These are phyloP conservation scores for Malurus splendens DNA, from an alignment of 2,797 vertebrate species.

Conservation along the genomic window DNA sequence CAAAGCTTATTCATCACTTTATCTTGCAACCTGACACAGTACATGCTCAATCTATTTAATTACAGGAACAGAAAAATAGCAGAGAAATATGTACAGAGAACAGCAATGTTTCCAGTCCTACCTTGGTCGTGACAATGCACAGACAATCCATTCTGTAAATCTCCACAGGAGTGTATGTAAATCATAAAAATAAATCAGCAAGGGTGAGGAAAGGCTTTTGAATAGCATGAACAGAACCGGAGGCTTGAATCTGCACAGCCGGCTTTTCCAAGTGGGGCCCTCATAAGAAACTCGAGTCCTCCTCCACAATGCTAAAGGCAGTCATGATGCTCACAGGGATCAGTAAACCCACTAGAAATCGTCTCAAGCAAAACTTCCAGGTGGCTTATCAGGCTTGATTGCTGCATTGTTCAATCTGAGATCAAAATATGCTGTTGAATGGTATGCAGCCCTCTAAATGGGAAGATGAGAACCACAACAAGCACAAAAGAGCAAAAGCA, in stretches of 20 bases:
- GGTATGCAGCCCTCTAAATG: conserved; percentile 51
- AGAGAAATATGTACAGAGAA: conserved; percentile 62
- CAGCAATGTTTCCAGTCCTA: conserved; percentile 77
- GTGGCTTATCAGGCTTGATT: conserved; percentile 64
- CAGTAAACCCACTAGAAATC: conserved; percentile 75
- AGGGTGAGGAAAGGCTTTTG: conserved; percentile 71
- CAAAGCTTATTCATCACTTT: conserved; percentile 63
- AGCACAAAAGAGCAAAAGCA: conserved; percentile 70
- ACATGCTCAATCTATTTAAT: conserved; percentile 62
- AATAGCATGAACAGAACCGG: conserved; percentile 70
- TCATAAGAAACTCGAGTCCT: conserved; percentile 80
- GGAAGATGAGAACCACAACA: conserved; percentile 60
- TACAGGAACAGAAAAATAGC: conserved; percentile 58
- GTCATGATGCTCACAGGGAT: conserved; percentile 79
- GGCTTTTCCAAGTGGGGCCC: conserved; percentile 81
- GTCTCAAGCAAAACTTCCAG: conserved; percentile 75
- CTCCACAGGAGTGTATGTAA: conserved; percentile 78
- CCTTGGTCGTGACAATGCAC: conserved; percentile 98
- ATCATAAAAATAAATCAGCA: conserved; percentile 78
- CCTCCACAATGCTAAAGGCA: conserved; percentile 78
- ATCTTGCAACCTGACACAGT: conserved; percentile 62
- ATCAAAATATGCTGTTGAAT: conserved; percentile 66
- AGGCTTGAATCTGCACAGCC: conserved; percentile 76
- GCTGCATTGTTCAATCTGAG: conserved; percentile 71
- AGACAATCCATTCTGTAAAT: conserved; percentile 91